Evolutionary conservation across 2,113 vertebrate genomes (phyloP), one percentile per base, ranked within the genome.

Genomic region (Bubo scandiacus): DNA sequence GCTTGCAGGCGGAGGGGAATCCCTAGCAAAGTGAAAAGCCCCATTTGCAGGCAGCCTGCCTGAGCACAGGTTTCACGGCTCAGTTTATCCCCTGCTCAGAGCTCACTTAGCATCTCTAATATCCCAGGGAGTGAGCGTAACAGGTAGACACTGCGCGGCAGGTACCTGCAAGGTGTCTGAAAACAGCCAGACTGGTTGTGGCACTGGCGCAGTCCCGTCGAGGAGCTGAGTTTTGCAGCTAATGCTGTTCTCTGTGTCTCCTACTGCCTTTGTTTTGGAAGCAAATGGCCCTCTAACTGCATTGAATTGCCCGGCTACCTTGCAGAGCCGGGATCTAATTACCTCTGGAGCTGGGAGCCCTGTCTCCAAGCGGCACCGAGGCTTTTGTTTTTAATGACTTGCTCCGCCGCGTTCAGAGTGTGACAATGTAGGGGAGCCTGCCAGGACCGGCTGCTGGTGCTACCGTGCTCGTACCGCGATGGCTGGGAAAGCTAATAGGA

Each of bases 381-480:
- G 57, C 90, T 95, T 94, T 97, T 95, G 91, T 95, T 86, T 95
- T 95, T 93, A 96, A 94, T 95, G 87, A 81, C 91, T 95, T 92
- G 89, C 70, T 96, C 67, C 1, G 5, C 62, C 42, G 1, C 2
- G 17, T 83, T 95, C 78, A 27, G 77, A 92, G 79, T 42, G 88
- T 92, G 91, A 90, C 96, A 91, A 75, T 88, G 80, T 36, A 7
- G 43, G 92, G 80, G 91, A 88, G 65, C 74, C 94, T 93, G 94
- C 95, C 94, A 95, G 94, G 72, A 79, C 62, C 2, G 8, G 82
- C 67, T 43, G 55, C 78, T 29, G 91, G 83, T 90, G 93, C 94
- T 94, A 21, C 78, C 1, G 7, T 29, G 73, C 82, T 84, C 4
- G 2, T 49, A 62, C 52, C 0, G 2, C 3, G 1, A 25, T n/a